Evolutionary conservation across 2,113 vertebrate species (phyloP), one percentile per base, ranked within the genome.

Genomic region (Dissostichus mawsoni): DNA sequence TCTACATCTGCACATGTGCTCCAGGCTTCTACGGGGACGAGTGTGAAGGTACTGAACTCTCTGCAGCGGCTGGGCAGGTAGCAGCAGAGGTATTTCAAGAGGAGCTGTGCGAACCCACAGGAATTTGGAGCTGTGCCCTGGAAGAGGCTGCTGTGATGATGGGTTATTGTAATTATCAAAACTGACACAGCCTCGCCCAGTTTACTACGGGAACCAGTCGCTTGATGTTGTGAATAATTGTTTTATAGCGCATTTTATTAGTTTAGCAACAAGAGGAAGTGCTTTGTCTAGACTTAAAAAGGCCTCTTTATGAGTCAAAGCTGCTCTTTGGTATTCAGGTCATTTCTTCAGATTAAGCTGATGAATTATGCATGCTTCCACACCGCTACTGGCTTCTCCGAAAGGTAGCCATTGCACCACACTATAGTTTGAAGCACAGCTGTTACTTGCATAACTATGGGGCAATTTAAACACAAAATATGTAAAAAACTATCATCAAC

Each of bases 251-350:
- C 84, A 33, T 89, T 94, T 95, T 94, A 95, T 92, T 90, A 92
- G 93, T 94, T 94, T 92, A 93, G 92, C 92, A 94, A 92, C 93
- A 94, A 93, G 91, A 92, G 93, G 94, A 94, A 95, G 89, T 86
- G 89, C 92, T 90, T 89, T 93, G 94, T 95, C 93, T 95, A 95
- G 95, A 95, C 95, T 87, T 90, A 79, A 91, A 93, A 91, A 69
- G 55, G 71, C 82, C 47, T 68, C 75, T 94, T 95, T 93, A 93
- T 84, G 91, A 92, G 91, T 90, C 83, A 81, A 89, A 90, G 84
- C 87, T 57, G 78, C 59, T 86, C 89, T 83, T 88, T 91, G 92
- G 92, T 91, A 92, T 94, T 91, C 82, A 89, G 90, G 83, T 85
- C 80, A 88, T 94, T 93, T 90, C 84, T 84, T 80, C 83, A 89